Evolutionary conservation across 2,888 invertebrate species (phyloP), one percentile per base, ranked within the genome.

Genomic region (Frankliniella fusca): DNA sequence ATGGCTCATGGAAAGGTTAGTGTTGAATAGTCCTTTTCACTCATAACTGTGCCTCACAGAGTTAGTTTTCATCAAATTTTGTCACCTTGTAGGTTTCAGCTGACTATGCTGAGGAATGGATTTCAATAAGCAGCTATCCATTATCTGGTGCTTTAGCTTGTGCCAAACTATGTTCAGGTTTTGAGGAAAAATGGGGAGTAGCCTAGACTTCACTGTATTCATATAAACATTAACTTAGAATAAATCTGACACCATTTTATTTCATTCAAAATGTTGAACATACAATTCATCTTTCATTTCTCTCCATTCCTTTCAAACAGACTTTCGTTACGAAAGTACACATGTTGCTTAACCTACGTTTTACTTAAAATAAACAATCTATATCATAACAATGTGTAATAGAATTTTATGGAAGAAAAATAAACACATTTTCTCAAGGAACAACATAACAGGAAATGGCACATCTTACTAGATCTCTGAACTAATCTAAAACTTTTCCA

Each of bases 141-240:
- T 89, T 99, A 70, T 99, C 98, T 65, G 99, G 96, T 38, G 99
- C 99, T 15, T 90, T 99, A 83, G 95, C 99, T 0, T 99, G 99
- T 89, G 94, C 96, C 48, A 99, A 99, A 89, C 88, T 99, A 81
- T 98, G 97, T 89, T 92, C 93, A 81, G 97, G 96, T 5, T 98
- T 98, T 90, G 98, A 99, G 90, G 96, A 98, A 90, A 93, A 92
- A 48, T 99, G 98, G 98, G 91, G 91, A 84, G 90, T 96, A 85
- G 89, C 92, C 83, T 94, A 88, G 38, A 38, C 38, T 38, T 38
- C 2, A 83, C 9, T 9, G 3, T 27, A 76, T 27, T 23, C 5
- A 38, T 3, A 38, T 38, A 38, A 38, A 38, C 38, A 38, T 38
- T 38, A 38, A 2, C 38, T 38, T 38, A 5, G 38, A 38, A 38